Percentiles rank a stretch among this genome's conserved stretches.
Conservation (phyloP, 2,888 invertebrate genomes). For the Sympetrum striolatum region DNA sequence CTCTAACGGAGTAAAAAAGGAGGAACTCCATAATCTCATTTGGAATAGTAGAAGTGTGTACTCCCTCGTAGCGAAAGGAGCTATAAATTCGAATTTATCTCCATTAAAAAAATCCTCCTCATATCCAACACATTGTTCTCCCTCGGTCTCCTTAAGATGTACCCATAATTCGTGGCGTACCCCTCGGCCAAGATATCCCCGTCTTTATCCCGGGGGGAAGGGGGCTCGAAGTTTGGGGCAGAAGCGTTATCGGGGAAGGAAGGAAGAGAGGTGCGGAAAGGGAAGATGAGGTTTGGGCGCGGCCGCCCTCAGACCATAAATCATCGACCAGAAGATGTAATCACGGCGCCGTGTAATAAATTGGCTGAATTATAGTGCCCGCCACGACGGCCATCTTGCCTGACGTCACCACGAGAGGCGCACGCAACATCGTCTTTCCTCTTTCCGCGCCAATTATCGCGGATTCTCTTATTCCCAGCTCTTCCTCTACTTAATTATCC, state of each 20-base stretch:
- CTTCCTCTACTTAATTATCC: not conserved
- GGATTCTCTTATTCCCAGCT: not conserved
- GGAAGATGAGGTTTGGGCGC: not conserved
- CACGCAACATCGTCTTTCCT: not conserved
- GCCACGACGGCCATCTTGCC: slow-evolving; percentile 24
- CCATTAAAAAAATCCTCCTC: not conserved
- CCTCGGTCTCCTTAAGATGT: not conserved
- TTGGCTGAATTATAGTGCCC: slow-evolving; percentile 41
- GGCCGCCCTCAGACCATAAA: slow-evolving; percentile 25
- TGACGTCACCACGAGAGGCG: slow-evolving; percentile 15
- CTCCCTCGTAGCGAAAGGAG: not conserved
- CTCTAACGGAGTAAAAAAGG: too few relatives aligned
- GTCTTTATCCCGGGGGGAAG: not conserved
- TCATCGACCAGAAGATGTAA: slow-evolving; percentile 36
- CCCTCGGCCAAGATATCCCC: not conserved
- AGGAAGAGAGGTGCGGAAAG: not conserved
- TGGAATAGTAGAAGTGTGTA: not conserved
- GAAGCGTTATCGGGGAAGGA: not conserved
- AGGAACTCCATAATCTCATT: too few relatives aligned
- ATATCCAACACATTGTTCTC: not conserved
- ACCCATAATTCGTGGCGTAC: not conserved
- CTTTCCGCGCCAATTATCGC: too few relatives aligned
- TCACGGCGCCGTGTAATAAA: slow-evolving; percentile 39
- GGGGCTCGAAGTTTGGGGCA: not conserved
- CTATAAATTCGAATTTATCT: not conserved